Conservation (phyloP, 2,888 invertebrate species). For the Allacma fusca region DNA sequence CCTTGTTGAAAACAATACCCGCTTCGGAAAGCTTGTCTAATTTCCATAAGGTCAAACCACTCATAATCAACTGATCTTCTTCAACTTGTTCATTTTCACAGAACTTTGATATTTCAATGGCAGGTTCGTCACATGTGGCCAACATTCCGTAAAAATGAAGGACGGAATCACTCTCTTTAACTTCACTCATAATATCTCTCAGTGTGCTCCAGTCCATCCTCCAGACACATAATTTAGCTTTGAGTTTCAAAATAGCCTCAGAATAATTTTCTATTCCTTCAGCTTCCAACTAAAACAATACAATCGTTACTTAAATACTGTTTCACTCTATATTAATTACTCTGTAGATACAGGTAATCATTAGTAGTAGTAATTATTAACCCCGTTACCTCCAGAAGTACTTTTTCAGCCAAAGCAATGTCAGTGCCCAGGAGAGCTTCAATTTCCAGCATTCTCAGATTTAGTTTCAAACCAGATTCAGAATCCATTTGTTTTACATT, state of each 20-base stretch:
- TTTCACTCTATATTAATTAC: not conserved
- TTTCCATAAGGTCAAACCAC: slow-evolving; percentile 28
- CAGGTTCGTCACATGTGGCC: not conserved
- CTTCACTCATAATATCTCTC: slow-evolving; percentile 7
- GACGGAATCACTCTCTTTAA: not conserved
- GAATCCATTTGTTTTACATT: slow-evolving; percentile 6
- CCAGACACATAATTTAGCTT: slow-evolving; percentile 1
- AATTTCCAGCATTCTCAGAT: slow-evolving; percentile 11
- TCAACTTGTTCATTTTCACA: slow-evolving; percentile 8
- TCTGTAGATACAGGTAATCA: not conserved
- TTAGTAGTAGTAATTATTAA: not conserved
- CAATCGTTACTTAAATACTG: not conserved
- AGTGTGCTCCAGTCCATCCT: slow-evolving; percentile 23
- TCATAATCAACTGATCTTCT: slow-evolving; percentile 5
- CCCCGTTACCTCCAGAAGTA: slow-evolving; percentile 14
- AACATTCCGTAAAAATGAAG: slow-evolving; percentile 19
- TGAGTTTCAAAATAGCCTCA: not conserved
- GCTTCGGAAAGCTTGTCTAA: not conserved
- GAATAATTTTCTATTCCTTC: not conserved
- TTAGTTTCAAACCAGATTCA: not conserved
- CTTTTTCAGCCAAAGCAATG: slow-evolving; percentile 16
- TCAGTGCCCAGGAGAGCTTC: slow-evolving; percentile 31
- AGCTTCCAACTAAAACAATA: slow-evolving; percentile 23
- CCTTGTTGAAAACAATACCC: slow-evolving; percentile 20
- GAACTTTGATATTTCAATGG: not conserved